These are phyloP conservation scores for Macroglossus sobrinus DNA, from an alignment of 2,113 vertebrate genomes.

Conservation along the genomic window DNA sequence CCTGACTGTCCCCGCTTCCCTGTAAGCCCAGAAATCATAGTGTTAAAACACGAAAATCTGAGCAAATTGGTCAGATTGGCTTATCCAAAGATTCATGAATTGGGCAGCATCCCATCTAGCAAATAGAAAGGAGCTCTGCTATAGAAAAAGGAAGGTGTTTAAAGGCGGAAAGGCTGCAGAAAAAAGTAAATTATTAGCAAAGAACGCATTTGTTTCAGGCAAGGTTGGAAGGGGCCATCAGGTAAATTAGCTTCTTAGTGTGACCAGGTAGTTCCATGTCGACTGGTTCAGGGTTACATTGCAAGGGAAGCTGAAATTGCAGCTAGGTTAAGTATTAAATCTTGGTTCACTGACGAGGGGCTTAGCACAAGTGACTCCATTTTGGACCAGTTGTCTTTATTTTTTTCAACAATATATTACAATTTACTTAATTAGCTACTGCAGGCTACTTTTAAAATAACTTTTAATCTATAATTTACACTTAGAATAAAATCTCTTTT, in stretches of 20 bases:
- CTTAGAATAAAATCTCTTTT: constrained; percentile 3
- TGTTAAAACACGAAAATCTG: neutral
- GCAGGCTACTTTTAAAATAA: neutral
- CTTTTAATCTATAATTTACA: neutral
- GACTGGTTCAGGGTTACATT: neutral
- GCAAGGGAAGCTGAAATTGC: neutral
- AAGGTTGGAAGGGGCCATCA: neutral
- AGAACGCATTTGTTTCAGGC: neutral
- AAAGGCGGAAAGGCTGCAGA: neutral
- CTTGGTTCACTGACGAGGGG: neutral
- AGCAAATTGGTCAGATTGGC: neutral
- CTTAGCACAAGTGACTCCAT: neutral
- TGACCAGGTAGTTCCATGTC: neutral
- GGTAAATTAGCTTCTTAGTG: neutral
- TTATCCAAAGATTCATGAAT: neutral
- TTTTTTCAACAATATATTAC: neutral
- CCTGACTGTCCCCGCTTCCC: neutral
- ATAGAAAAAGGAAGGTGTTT: neutral
- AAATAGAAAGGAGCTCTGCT: neutral
- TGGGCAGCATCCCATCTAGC: neutral
- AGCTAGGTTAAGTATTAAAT: neutral
- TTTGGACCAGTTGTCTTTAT: neutral
- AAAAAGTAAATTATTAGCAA: neutral
- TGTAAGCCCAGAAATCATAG: neutral
- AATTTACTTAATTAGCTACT: neutral